phyloP scores from a whole-genome alignment of 2,888 invertebrate genomes.

The Ecliptopera silaceata region DNA sequence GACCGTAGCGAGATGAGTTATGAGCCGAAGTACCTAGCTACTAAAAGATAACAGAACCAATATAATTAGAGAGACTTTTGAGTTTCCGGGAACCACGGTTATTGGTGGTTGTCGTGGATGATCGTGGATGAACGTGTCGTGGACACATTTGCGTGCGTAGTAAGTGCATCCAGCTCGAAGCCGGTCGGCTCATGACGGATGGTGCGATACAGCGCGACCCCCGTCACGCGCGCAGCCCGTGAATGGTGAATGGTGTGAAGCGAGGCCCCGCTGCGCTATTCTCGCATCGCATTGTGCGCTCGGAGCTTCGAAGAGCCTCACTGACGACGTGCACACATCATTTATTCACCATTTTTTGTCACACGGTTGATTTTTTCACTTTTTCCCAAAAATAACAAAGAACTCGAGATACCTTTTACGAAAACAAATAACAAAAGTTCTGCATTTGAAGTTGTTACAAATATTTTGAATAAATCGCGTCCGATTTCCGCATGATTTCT shows the following conservation, averaged over 20 bases:
- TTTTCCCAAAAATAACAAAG: constrained; percentile 49
- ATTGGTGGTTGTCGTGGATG: constrained; percentile 8
- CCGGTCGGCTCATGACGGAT: constrained; percentile 51
- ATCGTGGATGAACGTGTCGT: constrained; percentile 18
- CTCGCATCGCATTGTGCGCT: constrained; percentile 63
- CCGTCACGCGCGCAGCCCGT: constrained; percentile 55
- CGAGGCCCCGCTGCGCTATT: constrained; percentile 69
- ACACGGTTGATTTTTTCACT: constrained; percentile 58
- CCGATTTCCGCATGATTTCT: constrained; percentile 60
- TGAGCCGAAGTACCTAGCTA: too few species aligned
- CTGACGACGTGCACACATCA: constrained; percentile 64
- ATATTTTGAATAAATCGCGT: constrained; percentile 63
- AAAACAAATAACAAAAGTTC: constrained; percentile 38
- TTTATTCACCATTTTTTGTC: constrained; percentile 64
- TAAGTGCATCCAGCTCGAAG: not conserved
- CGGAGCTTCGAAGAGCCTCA: constrained; percentile 42
- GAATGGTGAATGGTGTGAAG: constrained; percentile 68
- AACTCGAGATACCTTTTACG: constrained; percentile 43
- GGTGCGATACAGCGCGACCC: constrained; percentile 67
- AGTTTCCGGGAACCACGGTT: constrained; percentile 20
- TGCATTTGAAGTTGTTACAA: constrained; percentile 48
- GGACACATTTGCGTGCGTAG: constrained; percentile 51
- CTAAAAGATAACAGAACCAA: not conserved
- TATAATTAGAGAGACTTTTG: not conserved
- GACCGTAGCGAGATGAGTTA: too few species aligned